Evolutionary conservation across 2,888 invertebrate genomes (phyloP), one percentile per base, ranked within the genome.

Genomic region (Argynnis bischoffii): DNA sequence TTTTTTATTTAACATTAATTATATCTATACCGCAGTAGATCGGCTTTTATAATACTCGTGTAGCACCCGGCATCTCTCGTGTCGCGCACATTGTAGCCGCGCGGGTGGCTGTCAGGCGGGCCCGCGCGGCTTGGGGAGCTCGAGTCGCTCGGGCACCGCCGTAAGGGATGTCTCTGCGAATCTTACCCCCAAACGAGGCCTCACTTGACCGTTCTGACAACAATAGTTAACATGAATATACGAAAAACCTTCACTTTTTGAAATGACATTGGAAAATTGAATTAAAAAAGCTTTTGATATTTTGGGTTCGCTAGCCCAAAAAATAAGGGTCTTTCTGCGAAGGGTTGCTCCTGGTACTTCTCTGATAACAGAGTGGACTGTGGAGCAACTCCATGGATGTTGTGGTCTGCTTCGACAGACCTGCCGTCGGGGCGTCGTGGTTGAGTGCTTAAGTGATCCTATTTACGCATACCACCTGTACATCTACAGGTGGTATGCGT

Each of bases 101-200:
- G 89, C 81, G 13, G 90, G 87, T 47, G 91, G 91, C 6, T 79
- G 91, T 90, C 91, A 90, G 81, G 90, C 88, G 46, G 84, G 84
- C 47, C 81, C 83, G 46, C 90, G 84, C n/a, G 75, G 71, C 16
- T 77, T 74, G 1, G 81, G 76, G 13, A 72, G 66, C 55, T 81
- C 82, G 21, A 76, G 69, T 0, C 81, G 79, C 26, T 84, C 83
- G 0, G 70, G 67, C 11, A 79, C 72, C 0, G 81, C 81, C 0
- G 86, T 80, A 26, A 89, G 77, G 0, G 89, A 86, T 0, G 89
- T 89, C 75, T 91, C 91, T 0, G 90, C 90, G 76, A 91, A 90
- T 1, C 91, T 80, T 1, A 91, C 91, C 0, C 87, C 88, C 0
- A 85, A 80, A 0, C 85, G 83, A 0, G 85, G 81, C 6, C 78